Conservation (phyloP, 2,888 invertebrate species). For the Dryococelus australis region DNA sequence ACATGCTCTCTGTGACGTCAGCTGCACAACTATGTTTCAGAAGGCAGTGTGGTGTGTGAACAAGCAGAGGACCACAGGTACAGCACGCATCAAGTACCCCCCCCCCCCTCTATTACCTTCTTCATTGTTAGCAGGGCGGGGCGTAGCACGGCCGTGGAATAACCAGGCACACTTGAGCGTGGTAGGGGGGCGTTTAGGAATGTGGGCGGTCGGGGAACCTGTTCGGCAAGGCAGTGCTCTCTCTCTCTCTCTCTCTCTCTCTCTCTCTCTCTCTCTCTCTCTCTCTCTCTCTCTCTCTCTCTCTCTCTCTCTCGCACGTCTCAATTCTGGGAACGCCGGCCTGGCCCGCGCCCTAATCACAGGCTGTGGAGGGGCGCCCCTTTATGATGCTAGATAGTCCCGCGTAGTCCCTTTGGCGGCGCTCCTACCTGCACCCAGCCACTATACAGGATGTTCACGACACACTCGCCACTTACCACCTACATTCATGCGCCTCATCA, state of each 20-base stretch:
- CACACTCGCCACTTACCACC: neutral
- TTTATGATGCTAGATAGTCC: neutral
- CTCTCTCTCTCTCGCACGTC: neutral
- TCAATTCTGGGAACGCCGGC: neutral
- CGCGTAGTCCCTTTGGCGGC: neutral
- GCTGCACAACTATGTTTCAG: too few relatives aligned
- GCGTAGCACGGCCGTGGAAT: neutral
- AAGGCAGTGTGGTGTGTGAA: too few relatives aligned
- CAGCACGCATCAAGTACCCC: too few relatives aligned
- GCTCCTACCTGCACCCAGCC: neutral
- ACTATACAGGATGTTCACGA: too few relatives aligned
- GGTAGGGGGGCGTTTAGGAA: conserved; percentile 35
- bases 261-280: too few relatives aligned
- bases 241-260: neutral
- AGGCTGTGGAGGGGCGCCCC: neutral
- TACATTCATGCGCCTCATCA: neutral
- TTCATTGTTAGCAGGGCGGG: too few relatives aligned
- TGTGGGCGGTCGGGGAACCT: conserved; percentile 40
- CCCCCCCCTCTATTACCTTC: too few relatives aligned
- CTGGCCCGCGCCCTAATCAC: conserved; percentile 3
- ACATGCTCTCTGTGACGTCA: too few relatives aligned
- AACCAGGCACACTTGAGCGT: neutral
- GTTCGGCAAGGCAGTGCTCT: conserved; percentile 33
- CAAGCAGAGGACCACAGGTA: too few relatives aligned
- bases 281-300: neutral